Base-by-base conservation (phyloP, 2,797 vertebrate genomes). In the Crenichthys baileyi region DNA sequence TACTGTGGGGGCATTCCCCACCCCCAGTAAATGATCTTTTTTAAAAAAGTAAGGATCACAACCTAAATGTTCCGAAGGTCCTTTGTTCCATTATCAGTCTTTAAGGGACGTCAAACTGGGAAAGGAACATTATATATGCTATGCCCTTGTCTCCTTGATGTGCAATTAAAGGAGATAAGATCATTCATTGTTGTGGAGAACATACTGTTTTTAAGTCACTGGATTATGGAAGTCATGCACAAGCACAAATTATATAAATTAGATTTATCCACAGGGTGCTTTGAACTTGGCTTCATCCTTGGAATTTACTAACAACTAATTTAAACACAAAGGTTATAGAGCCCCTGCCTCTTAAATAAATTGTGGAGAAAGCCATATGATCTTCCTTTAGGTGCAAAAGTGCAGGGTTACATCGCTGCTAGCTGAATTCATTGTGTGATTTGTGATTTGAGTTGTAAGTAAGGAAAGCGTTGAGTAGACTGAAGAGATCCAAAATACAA, bases 221-320 rank as follows among this genome's bases (percentile, higher is more conserved):
- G 61, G 60, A 50, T 31, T 31, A 39, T 22, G 44, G 26, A 75
- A 46, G 73, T 12, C n/a, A 46, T 48, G 58, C 24, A 24, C 26
- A 50, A 4, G 44, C 26, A 50, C 53, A 56, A 39, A 73, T n/a
- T 73, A 73, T 9, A n/a, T 22, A 55, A 58, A 58, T 44, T 53
- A 55, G 36, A 39, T n/a, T 56, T n/a, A 55, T 15, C 51, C 51
- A 56, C 71, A 39, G 71, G 71, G 50, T 56, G 73, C 73, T 63
- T 75, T 75, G 56, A 75, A 75, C 56, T 46, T 48, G 44, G 26
- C 26, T 50, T 58, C 41, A 63, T 31, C 46, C 58, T 63, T 75
- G 44, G 72, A 73, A 41, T 73, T 24, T 22, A 44, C 36, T 46
- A 58, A 16, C 26, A 73, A 16, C 44, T 55, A 70, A 70, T 46